These are phyloP conservation scores for Pegoplata infirma DNA, from an alignment of 2,888 invertebrate species.

Conservation along the genomic window DNA sequence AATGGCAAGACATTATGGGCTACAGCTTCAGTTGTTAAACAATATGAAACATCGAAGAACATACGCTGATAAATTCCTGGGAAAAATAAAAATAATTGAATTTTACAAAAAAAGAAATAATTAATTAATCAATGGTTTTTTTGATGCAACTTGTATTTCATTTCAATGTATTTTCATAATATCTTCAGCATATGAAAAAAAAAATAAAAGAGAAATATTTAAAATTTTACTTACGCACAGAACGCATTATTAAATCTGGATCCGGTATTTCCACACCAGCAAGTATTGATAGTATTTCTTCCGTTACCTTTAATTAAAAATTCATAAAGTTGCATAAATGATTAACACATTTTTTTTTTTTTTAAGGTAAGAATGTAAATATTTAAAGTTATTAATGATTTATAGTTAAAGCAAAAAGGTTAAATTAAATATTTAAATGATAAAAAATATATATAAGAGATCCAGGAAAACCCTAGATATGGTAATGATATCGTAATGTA, in stretches of 20 bases:
- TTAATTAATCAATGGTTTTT: no score
- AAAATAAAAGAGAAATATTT: neutral
- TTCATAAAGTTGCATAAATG: neutral
- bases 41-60: constrained; percentile 93
- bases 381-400: no score
- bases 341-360: no score
- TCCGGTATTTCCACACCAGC: constrained; percentile 91
- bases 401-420: no score
- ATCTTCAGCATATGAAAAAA: neutral
- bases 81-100: neutral
- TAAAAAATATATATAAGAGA: no score
- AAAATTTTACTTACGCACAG: constrained; percentile 91
- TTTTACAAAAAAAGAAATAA: neutral
- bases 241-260: constrained; percentile 91
- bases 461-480: no score
- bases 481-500: no score
- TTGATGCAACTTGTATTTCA: neutral
- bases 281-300: constrained; percentile 93
- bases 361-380: no score
- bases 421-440: no score
- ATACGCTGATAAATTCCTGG: constrained; percentile 94
- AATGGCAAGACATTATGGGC: constrained; percentile 96
- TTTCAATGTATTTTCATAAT: no score
- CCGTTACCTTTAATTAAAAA: constrained; percentile 82
- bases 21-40: constrained; percentile 92